Conservation (phyloP, 2,113 vertebrate genomes). For the Panthera uncia region DNA sequence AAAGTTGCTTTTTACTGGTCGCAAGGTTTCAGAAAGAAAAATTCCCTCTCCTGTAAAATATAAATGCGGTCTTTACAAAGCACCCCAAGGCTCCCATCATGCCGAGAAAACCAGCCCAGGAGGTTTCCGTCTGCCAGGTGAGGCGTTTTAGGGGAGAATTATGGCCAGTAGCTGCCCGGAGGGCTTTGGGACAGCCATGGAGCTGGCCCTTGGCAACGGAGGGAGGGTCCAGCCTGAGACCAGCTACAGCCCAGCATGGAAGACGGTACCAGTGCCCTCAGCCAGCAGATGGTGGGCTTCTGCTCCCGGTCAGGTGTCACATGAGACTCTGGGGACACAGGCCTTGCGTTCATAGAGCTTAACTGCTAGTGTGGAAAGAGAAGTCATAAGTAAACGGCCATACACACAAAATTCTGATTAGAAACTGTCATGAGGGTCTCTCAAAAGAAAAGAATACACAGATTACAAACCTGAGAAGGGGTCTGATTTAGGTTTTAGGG, state of each 20-base stretch:
- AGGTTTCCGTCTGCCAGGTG: background rate
- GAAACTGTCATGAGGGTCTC: background rate
- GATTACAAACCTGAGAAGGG: background rate
- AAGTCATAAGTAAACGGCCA: background rate
- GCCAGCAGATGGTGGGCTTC: background rate
- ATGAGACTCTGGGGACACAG: background rate
- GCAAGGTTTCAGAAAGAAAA: slow-evolving; percentile 34
- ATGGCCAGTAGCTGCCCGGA: background rate
- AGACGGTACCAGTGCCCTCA: background rate
- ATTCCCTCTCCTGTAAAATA: background rate
- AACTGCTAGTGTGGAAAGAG: background rate
- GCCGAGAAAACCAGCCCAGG: background rate
- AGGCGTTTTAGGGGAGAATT: background rate
- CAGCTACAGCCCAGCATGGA: background rate
- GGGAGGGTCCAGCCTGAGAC: background rate
- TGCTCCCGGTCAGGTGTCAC: background rate
- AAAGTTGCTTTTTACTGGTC: slow-evolving; percentile 33
- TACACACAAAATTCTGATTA: background rate
- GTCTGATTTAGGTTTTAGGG: background rate
- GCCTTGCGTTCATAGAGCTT: background rate
- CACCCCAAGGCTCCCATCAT: background rate
- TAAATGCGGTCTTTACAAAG: slow-evolving; percentile 23
- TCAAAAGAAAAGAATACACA: background rate
- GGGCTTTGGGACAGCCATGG: background rate
- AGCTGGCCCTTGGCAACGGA: background rate